Base-by-base conservation (phyloP, 1,140 invertebrate genomes). In the Drosophila suzukii region DNA sequence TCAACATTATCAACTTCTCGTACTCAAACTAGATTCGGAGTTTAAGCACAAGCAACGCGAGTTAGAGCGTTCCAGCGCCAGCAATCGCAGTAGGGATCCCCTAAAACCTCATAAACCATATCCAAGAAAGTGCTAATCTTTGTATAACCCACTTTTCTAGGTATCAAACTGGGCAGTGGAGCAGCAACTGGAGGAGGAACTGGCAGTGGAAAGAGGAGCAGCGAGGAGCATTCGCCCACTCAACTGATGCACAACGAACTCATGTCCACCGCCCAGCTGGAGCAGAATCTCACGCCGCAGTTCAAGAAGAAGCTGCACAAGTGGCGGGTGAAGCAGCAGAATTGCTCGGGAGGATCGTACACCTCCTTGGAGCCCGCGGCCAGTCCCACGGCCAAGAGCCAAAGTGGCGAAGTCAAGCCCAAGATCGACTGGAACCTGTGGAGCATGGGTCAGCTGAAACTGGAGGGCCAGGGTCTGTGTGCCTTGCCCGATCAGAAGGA, bases 231-330 rank as follows among this genome's bases (percentile, higher is more conserved):
- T 55, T 89, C 85, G 4, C 84, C 84, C 47, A 88, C 84, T 0
- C 79, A 90, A 39, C 55, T 80, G 34, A 8, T 77, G 17, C 76
- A 83, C 56, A 78, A 56, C 36, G 84, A 89, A 12, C 68, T 89
- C 8, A 56, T 84, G 63, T 85, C 90, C 56, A 81, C 91, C 11
- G 83, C 92, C 30, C 65, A 93, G 12, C 82, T 92, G 34, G 95
- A 96, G 74, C 95, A 96, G 47, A 94, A 96, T 78, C 86, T 97
- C 4, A 95, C 96, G 3, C 94, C 95, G 0, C 96, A 97, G 67
- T 97, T 97, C 90, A 94, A 95, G 41, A 96, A 96, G 92, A 97
- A 97, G 91, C 92, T 97, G 1, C 94, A 96, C 72, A 97, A 97
- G 85, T 97, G 96, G 97, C 95, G 95, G n/a, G 95, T 95, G 78